A percentile compares a stretch with the other conserved stretches of the same genome.
phyloP scores from a whole-genome alignment of 1,140 invertebrate species.

The Aphidius ervi region DNA sequence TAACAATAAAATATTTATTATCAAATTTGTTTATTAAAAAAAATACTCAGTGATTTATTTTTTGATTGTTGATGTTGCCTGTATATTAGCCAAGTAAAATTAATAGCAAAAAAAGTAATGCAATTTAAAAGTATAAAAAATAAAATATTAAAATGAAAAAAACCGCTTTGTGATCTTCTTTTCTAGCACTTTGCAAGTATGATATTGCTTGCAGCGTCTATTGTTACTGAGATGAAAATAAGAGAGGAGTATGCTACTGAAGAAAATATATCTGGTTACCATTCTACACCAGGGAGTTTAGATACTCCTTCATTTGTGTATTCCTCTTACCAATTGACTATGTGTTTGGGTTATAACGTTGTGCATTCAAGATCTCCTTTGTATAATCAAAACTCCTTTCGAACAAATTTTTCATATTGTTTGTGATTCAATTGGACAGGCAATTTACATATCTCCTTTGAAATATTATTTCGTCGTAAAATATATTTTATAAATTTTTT shows the following conservation, averaged over 20 bases:
- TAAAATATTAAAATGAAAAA: neutral
- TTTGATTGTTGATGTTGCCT: too few relatives aligned
- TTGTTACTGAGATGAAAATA: neutral
- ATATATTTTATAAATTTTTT: neutral
- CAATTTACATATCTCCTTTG: slow-evolving; percentile 48
- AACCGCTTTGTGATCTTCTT: slow-evolving; percentile 31
- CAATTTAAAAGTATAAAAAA: slow-evolving; percentile 50
- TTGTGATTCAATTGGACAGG: slow-evolving; percentile 52
- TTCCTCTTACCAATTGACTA: slow-evolving; percentile 9
- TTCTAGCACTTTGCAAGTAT: slow-evolving; percentile 42
- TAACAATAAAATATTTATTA: too few relatives aligned
- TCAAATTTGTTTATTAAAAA: too few relatives aligned
- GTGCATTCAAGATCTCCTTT: slow-evolving; percentile 39
- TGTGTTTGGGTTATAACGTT: slow-evolving; percentile 10
- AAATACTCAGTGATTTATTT: too few relatives aligned
- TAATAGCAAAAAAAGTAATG: slow-evolving; percentile 40
- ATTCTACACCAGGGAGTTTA: too few relatives aligned
- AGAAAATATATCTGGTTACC: slow-evolving; percentile 24
- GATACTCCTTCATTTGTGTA: too few relatives aligned
- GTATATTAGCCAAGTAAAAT: too few relatives aligned
- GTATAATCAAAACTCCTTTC: slow-evolving; percentile 50
- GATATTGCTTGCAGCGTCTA: slow-evolving; percentile 27
- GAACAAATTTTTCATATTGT: slow-evolving; percentile 53
- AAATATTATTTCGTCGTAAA: slow-evolving; percentile 38
- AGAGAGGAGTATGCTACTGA: slow-evolving; percentile 33